Conservation (phyloP, 1,140 invertebrate genomes). For the Triops cancriformis region DNA sequence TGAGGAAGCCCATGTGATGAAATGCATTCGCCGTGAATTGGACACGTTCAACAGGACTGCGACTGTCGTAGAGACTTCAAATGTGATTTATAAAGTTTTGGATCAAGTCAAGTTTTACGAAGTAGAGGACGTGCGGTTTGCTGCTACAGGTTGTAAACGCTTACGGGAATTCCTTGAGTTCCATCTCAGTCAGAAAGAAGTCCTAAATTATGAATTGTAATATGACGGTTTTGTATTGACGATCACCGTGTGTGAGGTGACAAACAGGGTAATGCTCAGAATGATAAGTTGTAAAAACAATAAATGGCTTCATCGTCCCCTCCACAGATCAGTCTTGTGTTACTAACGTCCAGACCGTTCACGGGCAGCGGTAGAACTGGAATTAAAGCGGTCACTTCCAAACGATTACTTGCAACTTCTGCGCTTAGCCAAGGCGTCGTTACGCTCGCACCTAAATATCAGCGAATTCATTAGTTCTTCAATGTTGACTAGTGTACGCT, state of each 20-base stretch:
- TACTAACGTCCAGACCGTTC: constrained; percentile 67
- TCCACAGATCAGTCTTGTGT: constrained; percentile 60
- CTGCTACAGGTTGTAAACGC: background rate
- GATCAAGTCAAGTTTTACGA: background rate
- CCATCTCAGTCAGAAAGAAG: background rate
- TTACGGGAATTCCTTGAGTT: background rate
- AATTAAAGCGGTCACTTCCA: constrained; percentile 63
- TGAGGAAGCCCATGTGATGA: background rate
- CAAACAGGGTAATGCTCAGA: background rate
- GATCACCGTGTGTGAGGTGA: background rate
- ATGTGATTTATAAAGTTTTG: background rate
- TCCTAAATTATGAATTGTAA: background rate
- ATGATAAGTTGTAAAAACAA: constrained; percentile 25
- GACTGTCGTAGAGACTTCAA: background rate
- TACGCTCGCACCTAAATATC: constrained; percentile 8
- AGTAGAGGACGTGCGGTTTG: background rate
- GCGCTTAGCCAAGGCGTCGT: constrained; percentile 51
- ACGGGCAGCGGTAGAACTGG: constrained; percentile 59
- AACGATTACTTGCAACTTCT: constrained; percentile 53
- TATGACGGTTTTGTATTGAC: background rate
- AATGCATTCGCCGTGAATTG: background rate
- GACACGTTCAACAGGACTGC: background rate
- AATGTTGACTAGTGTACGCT: background rate
- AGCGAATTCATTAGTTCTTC: background rate
- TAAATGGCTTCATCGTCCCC: constrained; percentile 76